phyloP scores from a whole-genome alignment of 2,113 vertebrate species.

The Synchiropus splendidus region DNA sequence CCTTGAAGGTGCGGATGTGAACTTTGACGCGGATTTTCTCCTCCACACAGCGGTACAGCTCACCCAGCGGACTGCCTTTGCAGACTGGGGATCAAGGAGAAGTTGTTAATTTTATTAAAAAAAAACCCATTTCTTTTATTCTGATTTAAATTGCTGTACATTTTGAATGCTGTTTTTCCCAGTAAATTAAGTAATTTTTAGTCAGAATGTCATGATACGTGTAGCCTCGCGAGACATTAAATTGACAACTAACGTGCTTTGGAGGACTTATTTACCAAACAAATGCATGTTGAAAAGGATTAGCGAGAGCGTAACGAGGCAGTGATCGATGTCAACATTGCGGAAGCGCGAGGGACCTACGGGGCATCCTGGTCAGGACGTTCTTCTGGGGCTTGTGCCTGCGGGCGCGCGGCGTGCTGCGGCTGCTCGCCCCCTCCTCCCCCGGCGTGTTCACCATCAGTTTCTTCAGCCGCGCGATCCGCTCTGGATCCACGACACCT shows the following conservation, averaged over 20 bases:
- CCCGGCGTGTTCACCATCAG: slow-evolving; percentile 73
- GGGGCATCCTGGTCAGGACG: slow-evolving; percentile 85
- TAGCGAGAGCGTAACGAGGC: neutral
- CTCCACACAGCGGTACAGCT: slow-evolving; percentile 83
- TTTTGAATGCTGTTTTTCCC: too few species aligned
- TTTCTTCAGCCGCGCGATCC: slow-evolving; percentile 75
- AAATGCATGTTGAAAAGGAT: too few species aligned
- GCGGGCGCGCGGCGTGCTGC: slow-evolving; percentile 11
- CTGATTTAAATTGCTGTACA: too few species aligned
- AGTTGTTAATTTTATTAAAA: too few species aligned
- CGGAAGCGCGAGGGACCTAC: slow-evolving; percentile 58
- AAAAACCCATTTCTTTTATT: too few species aligned
- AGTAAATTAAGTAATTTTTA: too few species aligned
- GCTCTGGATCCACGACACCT: slow-evolving; percentile 66
- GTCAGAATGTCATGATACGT: too few species aligned
- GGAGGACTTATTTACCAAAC: too few species aligned
- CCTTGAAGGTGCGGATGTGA: slow-evolving; percentile 94
- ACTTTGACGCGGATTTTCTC: slow-evolving; percentile 84
- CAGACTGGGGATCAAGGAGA: slow-evolving; percentile 77
- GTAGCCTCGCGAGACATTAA: too few species aligned
- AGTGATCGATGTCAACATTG: neutral
- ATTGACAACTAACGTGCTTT: too few species aligned
- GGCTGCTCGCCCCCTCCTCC: slow-evolving; percentile 48
- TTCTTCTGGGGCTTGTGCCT: slow-evolving; percentile 71
- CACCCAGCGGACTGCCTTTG: slow-evolving; percentile 84